Conservation (phyloP, 23 tunicate genomes). For the Aplidium turbinatum region DNA sequence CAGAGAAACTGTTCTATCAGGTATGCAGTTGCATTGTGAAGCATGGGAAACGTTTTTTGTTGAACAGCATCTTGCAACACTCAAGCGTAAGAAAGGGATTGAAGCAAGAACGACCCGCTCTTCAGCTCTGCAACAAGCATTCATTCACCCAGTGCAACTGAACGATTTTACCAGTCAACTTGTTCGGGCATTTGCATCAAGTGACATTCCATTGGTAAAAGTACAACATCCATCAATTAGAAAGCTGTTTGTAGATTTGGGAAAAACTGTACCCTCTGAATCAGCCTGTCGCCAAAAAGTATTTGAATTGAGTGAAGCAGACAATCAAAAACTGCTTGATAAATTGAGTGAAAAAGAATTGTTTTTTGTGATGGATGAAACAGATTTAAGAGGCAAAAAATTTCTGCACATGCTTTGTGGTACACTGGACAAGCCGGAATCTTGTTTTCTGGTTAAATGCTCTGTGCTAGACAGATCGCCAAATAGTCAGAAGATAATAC, state of each 20-base stretch:
- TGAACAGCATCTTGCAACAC: slow-evolving; percentile 29
- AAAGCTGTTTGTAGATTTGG: slow-evolving; percentile 34
- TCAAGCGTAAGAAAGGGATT: slow-evolving; percentile 35
- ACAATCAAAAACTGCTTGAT: slow-evolving; percentile 8
- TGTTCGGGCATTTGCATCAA: slow-evolving; percentile 38
- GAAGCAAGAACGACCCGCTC: neutral
- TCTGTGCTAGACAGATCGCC: slow-evolving; percentile 25
- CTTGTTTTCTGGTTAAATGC: slow-evolving; percentile 32
- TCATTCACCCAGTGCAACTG: neutral
- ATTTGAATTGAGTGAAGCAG: slow-evolving; percentile 14
- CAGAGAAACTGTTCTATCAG: slow-evolving; percentile 13
- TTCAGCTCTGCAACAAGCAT: slow-evolving; percentile 15
- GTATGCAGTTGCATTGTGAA: slow-evolving; percentile 32
- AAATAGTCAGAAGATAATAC: slow-evolving; percentile 19
- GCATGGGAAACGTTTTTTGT: slow-evolving; percentile 36
- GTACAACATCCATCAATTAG: slow-evolving; percentile 14
- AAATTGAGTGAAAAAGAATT: too few relatives aligned
- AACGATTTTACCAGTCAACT: slow-evolving; percentile 24
- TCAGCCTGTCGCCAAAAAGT: slow-evolving; percentile 13
- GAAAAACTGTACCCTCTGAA: slow-evolving; percentile 28
- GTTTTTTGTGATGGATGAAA: slow-evolving; percentile 19
- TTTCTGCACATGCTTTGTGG: slow-evolving; percentile 37
- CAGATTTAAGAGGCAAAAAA: slow-evolving; percentile 21
- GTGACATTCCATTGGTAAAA: slow-evolving; percentile 34
- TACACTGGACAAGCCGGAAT: slow-evolving; percentile 27